Evolutionary conservation across 2,113 vertebrate genomes (phyloP).

Genomic region (Lepidothrix coronata): DNA sequence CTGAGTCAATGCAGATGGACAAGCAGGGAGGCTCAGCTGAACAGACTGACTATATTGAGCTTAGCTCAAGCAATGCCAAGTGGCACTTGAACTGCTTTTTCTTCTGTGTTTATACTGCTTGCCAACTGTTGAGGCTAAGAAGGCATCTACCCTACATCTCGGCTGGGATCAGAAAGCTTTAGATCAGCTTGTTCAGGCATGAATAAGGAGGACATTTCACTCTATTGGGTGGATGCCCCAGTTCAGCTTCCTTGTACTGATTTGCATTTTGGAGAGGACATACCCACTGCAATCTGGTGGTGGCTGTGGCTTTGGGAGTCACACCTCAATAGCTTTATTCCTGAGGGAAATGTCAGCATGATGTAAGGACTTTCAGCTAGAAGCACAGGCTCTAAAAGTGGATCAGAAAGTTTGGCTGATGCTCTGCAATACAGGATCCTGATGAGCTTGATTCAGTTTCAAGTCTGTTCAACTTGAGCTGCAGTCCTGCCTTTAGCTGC

Average conservation of each 20-base stretch:
- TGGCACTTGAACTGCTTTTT: not conserved
- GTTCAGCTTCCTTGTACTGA: not conserved
- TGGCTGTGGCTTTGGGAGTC: not conserved
- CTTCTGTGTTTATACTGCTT: not conserved
- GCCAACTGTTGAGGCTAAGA: not conserved
- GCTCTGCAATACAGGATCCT: not conserved
- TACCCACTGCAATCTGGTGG: not conserved
- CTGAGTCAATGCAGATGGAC: not conserved
- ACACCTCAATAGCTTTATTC: not conserved
- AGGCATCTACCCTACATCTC: not conserved
- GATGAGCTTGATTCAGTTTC: not conserved
- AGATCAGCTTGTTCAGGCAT: not conserved
- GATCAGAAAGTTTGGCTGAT: not conserved
- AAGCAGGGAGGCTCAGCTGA: not conserved
- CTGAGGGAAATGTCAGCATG: not conserved
- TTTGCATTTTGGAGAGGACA: not conserved
- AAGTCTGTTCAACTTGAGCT: not conserved
- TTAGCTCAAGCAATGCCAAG: not conserved
- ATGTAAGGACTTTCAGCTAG: not conserved
- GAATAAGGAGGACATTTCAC: not conserved
- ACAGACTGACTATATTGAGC: not conserved
- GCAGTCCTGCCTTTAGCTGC: not conserved
- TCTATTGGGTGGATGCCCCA: not conserved
- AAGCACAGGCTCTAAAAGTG: not conserved
- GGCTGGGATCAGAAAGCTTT: slow-evolving; percentile 9